A percentile compares a stretch with the other conserved stretches of the same genome.
Conservation (phyloP, 2,113 vertebrate species). For the Dunckerocampus dactyliophorus region DNA sequence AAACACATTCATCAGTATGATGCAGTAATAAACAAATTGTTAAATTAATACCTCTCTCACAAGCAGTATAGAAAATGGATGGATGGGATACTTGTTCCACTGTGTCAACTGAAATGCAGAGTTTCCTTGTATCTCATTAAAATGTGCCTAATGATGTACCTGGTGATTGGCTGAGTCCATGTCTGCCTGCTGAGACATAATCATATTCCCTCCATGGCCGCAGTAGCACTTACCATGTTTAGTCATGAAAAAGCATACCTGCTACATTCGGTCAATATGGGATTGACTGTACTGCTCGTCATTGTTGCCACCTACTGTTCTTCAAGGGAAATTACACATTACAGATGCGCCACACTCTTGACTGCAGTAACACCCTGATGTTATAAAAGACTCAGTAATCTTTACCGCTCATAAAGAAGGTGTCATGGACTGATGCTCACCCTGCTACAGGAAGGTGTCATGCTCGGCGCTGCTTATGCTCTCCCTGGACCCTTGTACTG, state of each 20-base stretch:
- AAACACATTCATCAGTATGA: no score
- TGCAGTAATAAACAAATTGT: no score
- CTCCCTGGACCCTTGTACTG: conserved; percentile 77
- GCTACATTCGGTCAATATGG: neutral
- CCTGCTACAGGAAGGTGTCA: conserved; percentile 87
- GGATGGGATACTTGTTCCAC: no score
- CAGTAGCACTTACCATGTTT: conserved; percentile 8
- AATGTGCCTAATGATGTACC: neutral
- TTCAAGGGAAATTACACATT: conserved; percentile 16
- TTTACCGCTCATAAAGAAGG: neutral
- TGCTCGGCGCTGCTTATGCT: conserved; percentile 87
- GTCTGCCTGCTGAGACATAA: conserved; percentile 2
- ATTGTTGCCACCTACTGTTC: conserved; percentile 12
- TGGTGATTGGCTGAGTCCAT: neutral
- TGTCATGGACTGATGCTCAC: conserved; percentile 6
- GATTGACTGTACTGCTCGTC: neutral
- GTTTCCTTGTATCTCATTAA: neutral
- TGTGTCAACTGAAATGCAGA: neutral
- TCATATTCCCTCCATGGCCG: conserved; percentile 24
- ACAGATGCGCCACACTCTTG: neutral
- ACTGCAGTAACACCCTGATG: neutral
- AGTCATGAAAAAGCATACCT: neutral
- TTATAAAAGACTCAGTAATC: neutral
- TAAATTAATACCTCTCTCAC: no score
- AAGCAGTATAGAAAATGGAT: no score